These are phyloP conservation scores for Harpalus rubripes DNA, from an alignment of 2,888 invertebrate species.

Conservation along the genomic window DNA sequence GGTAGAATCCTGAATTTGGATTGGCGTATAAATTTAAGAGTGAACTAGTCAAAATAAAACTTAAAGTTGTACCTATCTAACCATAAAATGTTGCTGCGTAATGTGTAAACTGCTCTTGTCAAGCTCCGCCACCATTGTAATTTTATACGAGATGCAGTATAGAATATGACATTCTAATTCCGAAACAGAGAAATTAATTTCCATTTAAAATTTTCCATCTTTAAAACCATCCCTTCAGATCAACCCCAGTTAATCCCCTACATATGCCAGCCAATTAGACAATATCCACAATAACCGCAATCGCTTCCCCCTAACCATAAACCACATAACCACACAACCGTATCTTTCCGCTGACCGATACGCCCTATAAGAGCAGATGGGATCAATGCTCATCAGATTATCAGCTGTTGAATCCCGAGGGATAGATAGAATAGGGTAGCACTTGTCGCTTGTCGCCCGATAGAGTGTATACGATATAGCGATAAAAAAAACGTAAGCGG, in stretches of 20 bases:
- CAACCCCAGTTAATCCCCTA: neutral
- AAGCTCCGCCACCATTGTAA: too few relatives aligned
- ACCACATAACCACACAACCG: conserved; percentile 5
- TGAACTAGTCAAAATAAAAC: too few relatives aligned
- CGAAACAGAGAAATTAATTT: too few relatives aligned
- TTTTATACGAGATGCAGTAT: too few relatives aligned
- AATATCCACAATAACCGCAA: neutral
- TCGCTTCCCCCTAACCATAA: neutral
- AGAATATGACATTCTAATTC: too few relatives aligned
- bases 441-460: conserved; percentile 8
- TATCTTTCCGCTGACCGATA: conserved; percentile 4
- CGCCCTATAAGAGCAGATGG: neutral
- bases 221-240: neutral
- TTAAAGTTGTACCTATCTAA: too few relatives aligned
- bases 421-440: neutral
- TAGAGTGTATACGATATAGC: neutral
- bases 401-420: conserved; percentile 3
- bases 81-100: too few relatives aligned
- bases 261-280: conserved; percentile 18
- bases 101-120: too few relatives aligned
- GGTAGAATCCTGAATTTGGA: too few relatives aligned
- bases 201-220: neutral
- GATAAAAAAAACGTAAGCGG: neutral
- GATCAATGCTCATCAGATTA: conserved; percentile 12
- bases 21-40: too few relatives aligned